phyloP scores from a whole-genome alignment of 1,140 invertebrate species.

The Ooceraea biroi region DNA sequence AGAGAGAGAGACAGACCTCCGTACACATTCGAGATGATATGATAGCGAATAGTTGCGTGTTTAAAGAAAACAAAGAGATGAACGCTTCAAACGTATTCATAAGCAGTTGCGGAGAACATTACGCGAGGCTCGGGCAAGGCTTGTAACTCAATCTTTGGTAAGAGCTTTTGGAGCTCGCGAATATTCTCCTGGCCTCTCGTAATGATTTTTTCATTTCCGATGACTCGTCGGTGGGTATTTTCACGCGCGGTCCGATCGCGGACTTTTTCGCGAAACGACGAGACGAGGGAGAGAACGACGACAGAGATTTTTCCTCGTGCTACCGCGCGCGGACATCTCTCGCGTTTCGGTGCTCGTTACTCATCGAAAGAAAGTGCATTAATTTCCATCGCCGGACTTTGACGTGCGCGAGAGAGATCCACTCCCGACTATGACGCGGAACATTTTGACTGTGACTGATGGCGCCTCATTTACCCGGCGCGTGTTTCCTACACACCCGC shows the following conservation, averaged over 20 bases:
- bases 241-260: neutral
- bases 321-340: constrained; percentile 30
- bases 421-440: constrained; percentile 57
- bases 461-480: constrained; percentile 66
- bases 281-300: neutral
- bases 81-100: too few species aligned
- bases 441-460: constrained; percentile 70
- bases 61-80: neutral
- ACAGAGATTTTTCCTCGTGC: neutral
- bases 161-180: too few species aligned
- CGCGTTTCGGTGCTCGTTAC: constrained; percentile 41
- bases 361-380: constrained; percentile 63
- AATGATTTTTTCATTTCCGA: too few species aligned
- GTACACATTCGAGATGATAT: too few species aligned
- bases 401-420: constrained; percentile 67
- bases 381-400: constrained; percentile 68
- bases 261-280: neutral
- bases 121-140: too few species aligned
- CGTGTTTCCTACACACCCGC: constrained; percentile 40
- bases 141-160: too few species aligned
- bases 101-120: too few species aligned
- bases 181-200: too few species aligned
- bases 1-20: too few species aligned
- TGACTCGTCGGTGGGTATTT: too few species aligned
- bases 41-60: too few species aligned